These are phyloP conservation scores for Pseudomyrmex concolor DNA, from an alignment of 1,140 invertebrate genomes.

Conservation along the genomic window DNA sequence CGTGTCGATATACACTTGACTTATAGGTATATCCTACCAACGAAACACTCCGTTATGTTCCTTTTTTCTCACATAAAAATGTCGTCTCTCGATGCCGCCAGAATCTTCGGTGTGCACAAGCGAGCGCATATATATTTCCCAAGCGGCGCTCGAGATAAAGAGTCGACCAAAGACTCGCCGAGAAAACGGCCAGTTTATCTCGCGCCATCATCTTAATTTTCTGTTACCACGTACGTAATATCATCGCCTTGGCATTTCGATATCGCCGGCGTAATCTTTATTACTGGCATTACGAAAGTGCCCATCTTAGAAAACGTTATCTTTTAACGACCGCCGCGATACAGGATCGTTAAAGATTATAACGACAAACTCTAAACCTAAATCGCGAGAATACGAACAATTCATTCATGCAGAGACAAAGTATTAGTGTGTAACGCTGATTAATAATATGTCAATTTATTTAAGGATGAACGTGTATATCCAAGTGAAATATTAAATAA, in stretches of 20 bases:
- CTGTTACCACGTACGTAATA: slow-evolving; percentile 61
- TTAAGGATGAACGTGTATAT: no score
- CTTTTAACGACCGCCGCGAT: slow-evolving; percentile 43
- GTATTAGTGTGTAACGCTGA: no score
- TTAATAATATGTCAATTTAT: no score
- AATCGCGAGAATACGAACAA: slow-evolving; percentile 10
- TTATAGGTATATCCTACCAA: slow-evolving; percentile 18
- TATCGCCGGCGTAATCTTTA: slow-evolving; percentile 54
- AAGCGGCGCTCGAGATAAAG: slow-evolving; percentile 52
- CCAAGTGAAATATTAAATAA: not conserved
- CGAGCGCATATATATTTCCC: slow-evolving; percentile 58
- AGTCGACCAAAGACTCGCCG: slow-evolving; percentile 41
- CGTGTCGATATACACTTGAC: slow-evolving; percentile 30
- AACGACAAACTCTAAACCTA: slow-evolving; percentile 12
- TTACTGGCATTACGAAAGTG: slow-evolving; percentile 17
- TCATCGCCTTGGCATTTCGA: slow-evolving; percentile 21
- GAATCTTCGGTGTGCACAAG: slow-evolving; percentile 56
- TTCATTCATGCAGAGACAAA: not conserved
- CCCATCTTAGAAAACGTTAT: slow-evolving; percentile 33
- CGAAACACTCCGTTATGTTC: slow-evolving; percentile 37
- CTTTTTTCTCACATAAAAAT: slow-evolving; percentile 54
- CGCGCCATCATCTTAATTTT: slow-evolving; percentile 61
- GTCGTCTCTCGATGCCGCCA: slow-evolving; percentile 13
- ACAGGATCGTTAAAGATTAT: slow-evolving; percentile 14
- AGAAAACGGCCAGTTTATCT: slow-evolving; percentile 53